phyloP scores from a whole-genome alignment of 2,888 invertebrate species.

The Caenorhabditis sinica region DNA sequence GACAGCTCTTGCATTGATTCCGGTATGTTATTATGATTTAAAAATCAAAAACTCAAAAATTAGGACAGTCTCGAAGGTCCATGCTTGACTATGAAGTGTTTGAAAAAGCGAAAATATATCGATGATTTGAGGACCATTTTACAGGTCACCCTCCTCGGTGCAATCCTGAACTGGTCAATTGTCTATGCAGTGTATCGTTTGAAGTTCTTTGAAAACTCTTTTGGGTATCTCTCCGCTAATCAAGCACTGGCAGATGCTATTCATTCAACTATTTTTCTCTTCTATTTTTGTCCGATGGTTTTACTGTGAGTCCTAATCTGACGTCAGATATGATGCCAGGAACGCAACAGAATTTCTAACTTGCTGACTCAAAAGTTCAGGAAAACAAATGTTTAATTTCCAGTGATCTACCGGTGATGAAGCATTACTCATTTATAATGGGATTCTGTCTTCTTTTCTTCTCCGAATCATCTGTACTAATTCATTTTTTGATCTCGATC shows the following conservation, averaged over 20 bases:
- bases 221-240: slow-evolving; percentile 60
- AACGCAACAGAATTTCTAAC: too few relatives aligned
- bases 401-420: slow-evolving; percentile 47
- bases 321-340: too few relatives aligned
- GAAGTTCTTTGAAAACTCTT: slow-evolving; percentile 61
- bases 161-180: slow-evolving; percentile 56
- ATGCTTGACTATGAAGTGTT: too few relatives aligned
- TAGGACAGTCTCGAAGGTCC: too few relatives aligned
- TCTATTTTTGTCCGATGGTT: slow-evolving; percentile 54
- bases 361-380: too few relatives aligned
- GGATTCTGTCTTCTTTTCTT: too few relatives aligned
- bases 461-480: slow-evolving; percentile 57
- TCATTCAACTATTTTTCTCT: slow-evolving; percentile 46
- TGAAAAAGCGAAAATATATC: too few relatives aligned
- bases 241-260: slow-evolving; percentile 64
- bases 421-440: slow-evolving; percentile 31
- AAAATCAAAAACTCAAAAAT: too few relatives aligned
- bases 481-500: slow-evolving; percentile 61
- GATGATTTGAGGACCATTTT: too few relatives aligned
- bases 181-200: slow-evolving; percentile 47
- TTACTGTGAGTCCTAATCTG: slow-evolving; percentile 24
- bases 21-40: too few relatives aligned
- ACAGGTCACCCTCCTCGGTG: slow-evolving; percentile 54
- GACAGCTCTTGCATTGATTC: too few relatives aligned
- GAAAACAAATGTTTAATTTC: too few relatives aligned